phyloP scores from a whole-genome alignment of 2,113 vertebrate genomes.

The Platysteira castanea region DNA sequence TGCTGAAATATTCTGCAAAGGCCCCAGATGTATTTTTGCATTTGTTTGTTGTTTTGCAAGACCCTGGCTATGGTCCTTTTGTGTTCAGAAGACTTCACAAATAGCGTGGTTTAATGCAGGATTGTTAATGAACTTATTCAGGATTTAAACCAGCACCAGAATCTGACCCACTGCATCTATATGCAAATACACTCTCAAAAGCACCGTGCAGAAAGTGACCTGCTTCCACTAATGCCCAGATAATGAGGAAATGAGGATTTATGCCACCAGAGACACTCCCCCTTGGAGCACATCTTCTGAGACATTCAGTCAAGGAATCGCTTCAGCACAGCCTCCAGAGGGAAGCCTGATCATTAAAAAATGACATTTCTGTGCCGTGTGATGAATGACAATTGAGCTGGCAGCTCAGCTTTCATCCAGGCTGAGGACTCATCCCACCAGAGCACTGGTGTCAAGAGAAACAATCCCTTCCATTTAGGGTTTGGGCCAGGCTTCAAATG shows the following conservation, averaged over 20 bases:
- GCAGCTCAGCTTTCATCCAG: neutral
- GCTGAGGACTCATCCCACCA: neutral
- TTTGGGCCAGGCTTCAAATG: neutral
- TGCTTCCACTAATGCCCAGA: neutral
- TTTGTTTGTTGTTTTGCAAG: neutral
- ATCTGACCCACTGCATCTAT: neutral
- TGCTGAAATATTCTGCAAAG: neutral
- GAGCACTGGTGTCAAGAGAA: neutral
- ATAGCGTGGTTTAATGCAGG: neutral
- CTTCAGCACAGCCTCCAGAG: neutral
- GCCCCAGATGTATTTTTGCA: neutral
- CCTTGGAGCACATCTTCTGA: neutral
- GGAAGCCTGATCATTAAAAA: neutral
- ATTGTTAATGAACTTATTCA: neutral
- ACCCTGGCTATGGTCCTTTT: neutral
- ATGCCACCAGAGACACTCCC: neutral
- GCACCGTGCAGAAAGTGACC: neutral
- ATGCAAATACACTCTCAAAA: neutral
- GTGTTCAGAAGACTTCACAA: neutral
- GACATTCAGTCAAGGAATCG: neutral
- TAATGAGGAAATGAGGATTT: slow-evolving; percentile 11
- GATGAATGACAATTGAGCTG: neutral
- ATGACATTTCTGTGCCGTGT: neutral
- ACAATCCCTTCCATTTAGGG: neutral
- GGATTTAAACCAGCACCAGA: neutral